A percentile compares a stretch with the other conserved stretches of the same genome.
Evolutionary conservation across 2,888 invertebrate species (phyloP).

Genomic region (Troides aeacus): DNA sequence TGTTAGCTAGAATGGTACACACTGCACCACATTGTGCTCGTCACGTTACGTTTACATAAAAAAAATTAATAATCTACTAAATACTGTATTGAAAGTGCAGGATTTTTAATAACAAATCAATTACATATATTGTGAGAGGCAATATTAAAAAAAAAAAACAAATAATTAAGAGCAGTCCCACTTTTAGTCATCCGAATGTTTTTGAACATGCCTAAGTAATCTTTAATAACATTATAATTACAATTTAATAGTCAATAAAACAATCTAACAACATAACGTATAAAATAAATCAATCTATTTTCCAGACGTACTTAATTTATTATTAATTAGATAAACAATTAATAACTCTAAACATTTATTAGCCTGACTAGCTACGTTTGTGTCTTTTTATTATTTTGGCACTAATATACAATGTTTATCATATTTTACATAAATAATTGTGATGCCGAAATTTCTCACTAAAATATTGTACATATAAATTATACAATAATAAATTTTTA

Average conservation of each 20-base stretch:
- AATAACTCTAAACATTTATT: conserved; percentile 13
- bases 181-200: neutral
- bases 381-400: conserved; percentile 27
- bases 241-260: neutral
- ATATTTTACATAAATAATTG: neutral
- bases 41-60: neutral
- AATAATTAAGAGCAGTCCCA: neutral
- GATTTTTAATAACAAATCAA: neutral
- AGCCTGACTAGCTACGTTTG: conserved; percentile 25
- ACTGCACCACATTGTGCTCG: no score
- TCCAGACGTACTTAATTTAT: neutral
- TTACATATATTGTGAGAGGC: neutral
- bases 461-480: no score
- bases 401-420: conserved; percentile 2
- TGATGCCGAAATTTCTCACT: neutral
- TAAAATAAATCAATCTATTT: neutral
- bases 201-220: neutral
- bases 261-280: neutral
- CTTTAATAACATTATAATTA: neutral
- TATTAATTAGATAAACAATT: conserved; percentile 10
- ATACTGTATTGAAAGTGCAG: neutral
- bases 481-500: no score
- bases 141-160: neutral
- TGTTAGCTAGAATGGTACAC: no score
- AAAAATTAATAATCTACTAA: neutral